Percentiles rank a stretch among this genome's conserved stretches.
phyloP scores from a whole-genome alignment of 2,797 vertebrate species.

The Rhinatrema bivittatum region DNA sequence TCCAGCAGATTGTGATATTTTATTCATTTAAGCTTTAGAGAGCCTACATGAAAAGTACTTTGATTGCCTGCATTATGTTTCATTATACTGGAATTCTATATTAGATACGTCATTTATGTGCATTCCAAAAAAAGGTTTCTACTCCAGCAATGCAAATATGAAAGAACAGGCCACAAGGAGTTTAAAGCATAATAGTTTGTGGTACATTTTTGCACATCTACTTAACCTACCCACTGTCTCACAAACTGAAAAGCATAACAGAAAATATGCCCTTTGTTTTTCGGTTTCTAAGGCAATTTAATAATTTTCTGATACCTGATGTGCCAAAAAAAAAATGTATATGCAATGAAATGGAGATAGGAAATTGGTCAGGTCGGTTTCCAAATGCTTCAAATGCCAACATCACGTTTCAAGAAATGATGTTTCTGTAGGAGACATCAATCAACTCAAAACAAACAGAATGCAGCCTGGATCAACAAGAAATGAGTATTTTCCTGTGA shows the following conservation, averaged over 20 bases:
- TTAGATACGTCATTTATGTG: conserved; percentile 46
- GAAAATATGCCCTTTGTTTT: too few species aligned
- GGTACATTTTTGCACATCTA: conserved; percentile 17
- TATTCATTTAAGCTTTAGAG: conserved; percentile 36
- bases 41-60: conserved; percentile 32
- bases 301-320: not conserved
- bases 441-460: too few species aligned
- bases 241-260: too few species aligned
- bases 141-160: conserved; percentile 34
- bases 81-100: conserved; percentile 46
- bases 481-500: too few species aligned
- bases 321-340: not conserved
- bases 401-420: too few species aligned
- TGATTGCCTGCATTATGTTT: conserved; percentile 41
- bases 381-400: too few species aligned
- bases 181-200: conserved; percentile 38
- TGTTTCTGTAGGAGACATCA: too few species aligned
- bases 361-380: too few species aligned
- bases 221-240: too few species aligned
- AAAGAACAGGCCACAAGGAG: conserved; percentile 36
- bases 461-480: too few species aligned
- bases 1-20: conserved; percentile 33
- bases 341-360: not conserved
- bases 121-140: conserved; percentile 38
- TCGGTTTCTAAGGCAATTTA: too few species aligned